Evolutionary conservation across 2,113 vertebrate genomes (phyloP).

Genomic region (Xenus cinereus): DNA sequence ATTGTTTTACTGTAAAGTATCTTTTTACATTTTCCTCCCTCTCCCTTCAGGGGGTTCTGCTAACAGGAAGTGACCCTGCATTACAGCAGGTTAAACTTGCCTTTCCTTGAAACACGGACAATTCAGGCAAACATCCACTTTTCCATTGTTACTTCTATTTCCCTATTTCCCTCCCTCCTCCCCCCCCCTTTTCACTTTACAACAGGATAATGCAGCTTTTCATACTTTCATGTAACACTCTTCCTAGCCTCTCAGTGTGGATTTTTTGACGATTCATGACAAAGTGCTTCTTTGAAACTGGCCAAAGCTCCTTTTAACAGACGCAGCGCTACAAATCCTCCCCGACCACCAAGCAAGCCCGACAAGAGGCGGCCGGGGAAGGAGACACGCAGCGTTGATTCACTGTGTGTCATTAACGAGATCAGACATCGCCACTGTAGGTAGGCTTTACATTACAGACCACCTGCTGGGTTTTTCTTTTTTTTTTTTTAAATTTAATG

Average conservation of each 20-base stretch:
- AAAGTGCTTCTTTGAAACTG: background rate
- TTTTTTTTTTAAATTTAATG: background rate
- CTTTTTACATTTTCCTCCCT: constrained; percentile 30
- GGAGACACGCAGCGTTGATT: background rate
- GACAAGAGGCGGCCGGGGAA: background rate
- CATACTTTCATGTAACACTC: background rate
- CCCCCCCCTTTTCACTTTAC: background rate
- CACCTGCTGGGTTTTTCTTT: background rate
- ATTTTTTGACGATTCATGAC: background rate
- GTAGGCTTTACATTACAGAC: background rate
- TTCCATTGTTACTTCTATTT: background rate
- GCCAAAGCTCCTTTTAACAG: background rate
- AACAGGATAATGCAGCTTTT: constrained; percentile 30
- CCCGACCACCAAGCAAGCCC: background rate
- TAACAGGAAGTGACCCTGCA: constrained; percentile 54
- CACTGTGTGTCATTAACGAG: background rate
- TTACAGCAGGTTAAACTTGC: constrained; percentile 51
- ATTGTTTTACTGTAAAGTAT: constrained; percentile 62
- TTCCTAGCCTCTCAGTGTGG: background rate
- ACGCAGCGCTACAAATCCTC: background rate
- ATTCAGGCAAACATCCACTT: background rate
- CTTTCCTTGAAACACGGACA: background rate
- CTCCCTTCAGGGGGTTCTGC: constrained; percentile 56
- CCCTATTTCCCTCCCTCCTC: background rate
- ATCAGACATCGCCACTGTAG: background rate